Base-by-base conservation (phyloP, 2,797 vertebrate genomes). In the Enoplosus armatus region DNA sequence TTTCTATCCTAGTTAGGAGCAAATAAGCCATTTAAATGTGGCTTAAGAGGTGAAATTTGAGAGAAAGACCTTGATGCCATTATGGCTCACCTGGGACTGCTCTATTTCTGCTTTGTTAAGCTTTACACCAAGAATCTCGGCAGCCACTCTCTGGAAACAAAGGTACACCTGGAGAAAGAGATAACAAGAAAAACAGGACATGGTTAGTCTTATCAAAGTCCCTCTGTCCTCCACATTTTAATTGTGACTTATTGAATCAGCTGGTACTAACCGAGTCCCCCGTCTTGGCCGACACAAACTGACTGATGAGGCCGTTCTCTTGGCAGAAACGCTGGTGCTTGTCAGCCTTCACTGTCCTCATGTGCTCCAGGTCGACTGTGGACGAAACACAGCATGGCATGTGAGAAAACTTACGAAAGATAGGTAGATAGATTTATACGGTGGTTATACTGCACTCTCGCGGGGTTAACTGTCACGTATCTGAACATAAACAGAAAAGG, bases 21-120 rank as follows among this genome's bases (percentile, higher is more conserved):
- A 75, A 77, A 63, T 45, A 54, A 64, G 14, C 7, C 3, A 20
- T 73, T 71, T 74, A 3, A 26, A 51, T 61, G 37, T 37, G 24
- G 18, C 24, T 53, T 22, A 27, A 22, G 29, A 37, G 39, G 8
- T 56, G 63, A 55, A 41, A 69, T 9, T 24, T 67, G 24, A 66
- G 50, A 61, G 27, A 63, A 27, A 43, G n/a, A 51, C 41, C 14
- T 54, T 8, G 63, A 76, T 55, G 35, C 3, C 0, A 15, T 75
- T 26, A 61, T 53, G 41, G 20, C 90, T 97, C 93, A 99, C 98
- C 98, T 99, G 98, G 71, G 98, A 99, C 94, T 99, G 98, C 93
- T 99, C 98, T 82, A 99, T 95, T 94, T 99, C 98, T 82, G 98
- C 98, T 96, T 97, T 99, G 95, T 99, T 99, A 91, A 99, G 95